These are phyloP conservation scores for Drosophila mayaguana DNA, from an alignment of 2,888 invertebrate species.

Conservation along the genomic window DNA sequence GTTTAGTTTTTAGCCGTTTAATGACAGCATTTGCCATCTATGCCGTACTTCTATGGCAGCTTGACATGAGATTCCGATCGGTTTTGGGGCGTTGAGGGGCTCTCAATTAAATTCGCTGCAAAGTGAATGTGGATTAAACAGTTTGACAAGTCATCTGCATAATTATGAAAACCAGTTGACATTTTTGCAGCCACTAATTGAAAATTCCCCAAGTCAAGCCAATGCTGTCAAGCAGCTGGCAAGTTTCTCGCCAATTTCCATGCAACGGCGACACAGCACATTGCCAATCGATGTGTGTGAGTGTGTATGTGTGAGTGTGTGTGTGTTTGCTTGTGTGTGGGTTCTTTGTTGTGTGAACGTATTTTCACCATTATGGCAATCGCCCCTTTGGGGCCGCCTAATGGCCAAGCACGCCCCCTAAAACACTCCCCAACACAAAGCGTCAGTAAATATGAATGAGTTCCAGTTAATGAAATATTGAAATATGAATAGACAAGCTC, in stretches of 20 bases:
- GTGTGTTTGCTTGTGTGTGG: neutral
- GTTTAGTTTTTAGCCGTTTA: constrained; percentile 58
- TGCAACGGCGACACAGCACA: constrained; percentile 1
- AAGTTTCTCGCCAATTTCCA: constrained; percentile 35
- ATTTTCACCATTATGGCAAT: constrained; percentile 43
- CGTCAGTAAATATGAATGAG: constrained; percentile 52
- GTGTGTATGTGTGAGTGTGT: neutral
- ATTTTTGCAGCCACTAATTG: constrained; percentile 69
- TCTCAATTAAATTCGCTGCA: constrained; percentile 67
- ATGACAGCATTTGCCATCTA: constrained; percentile 51
- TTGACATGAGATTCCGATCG: constrained; percentile 40
- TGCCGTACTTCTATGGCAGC: constrained; percentile 48
- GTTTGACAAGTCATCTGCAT: constrained; percentile 69
- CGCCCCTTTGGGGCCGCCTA: constrained; percentile 35
- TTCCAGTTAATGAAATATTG: constrained; percentile 63
- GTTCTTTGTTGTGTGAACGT: constrained; percentile 46
- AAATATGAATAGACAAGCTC: constrained; percentile 57
- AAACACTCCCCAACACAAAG: constrained; percentile 15
- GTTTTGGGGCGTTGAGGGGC: neutral
- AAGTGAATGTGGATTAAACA: constrained; percentile 58
- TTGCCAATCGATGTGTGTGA: constrained; percentile 44
- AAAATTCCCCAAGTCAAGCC: constrained; percentile 64
- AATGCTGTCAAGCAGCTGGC: constrained; percentile 52
- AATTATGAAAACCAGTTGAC: constrained; percentile 65
- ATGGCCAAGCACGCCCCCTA: constrained; percentile 36